Evolutionary conservation across 2,113 vertebrate species (phyloP).

Genomic region (Andinoacara biseriatus): DNA sequence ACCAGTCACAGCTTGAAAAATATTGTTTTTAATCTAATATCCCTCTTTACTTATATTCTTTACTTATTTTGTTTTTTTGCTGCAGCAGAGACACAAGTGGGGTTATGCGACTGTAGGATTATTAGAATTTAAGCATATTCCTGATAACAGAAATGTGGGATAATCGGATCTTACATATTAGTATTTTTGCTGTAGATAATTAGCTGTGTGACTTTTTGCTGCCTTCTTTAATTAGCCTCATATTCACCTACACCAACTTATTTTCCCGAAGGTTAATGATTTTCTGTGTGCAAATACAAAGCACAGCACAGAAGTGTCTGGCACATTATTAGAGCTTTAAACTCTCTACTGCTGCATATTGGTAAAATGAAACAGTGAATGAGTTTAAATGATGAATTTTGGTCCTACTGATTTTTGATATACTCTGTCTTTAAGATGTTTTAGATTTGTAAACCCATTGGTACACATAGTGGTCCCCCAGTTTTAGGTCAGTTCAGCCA

Average conservation of each 20-base stretch:
- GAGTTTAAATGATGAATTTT: background rate
- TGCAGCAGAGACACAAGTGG: slow-evolving; percentile 6
- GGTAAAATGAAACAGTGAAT: background rate
- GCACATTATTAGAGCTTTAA: background rate
- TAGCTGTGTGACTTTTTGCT: slow-evolving; percentile 49
- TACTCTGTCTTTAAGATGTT: background rate
- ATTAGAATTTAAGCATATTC: slow-evolving; percentile 28
- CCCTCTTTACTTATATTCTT: background rate
- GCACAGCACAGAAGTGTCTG: background rate
- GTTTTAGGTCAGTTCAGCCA: background rate
- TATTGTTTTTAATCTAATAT: background rate
- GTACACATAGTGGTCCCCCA: background rate
- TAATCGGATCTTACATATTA: slow-evolving; percentile 47
- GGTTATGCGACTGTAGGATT: slow-evolving; percentile 12
- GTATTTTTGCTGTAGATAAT: slow-evolving; percentile 49
- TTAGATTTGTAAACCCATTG: background rate
- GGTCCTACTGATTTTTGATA: background rate
- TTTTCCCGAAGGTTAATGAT: slow-evolving; percentile 60
- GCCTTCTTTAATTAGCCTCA: slow-evolving; percentile 60
- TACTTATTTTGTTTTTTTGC: background rate
- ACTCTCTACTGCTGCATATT: background rate
- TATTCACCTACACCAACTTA: slow-evolving; percentile 44
- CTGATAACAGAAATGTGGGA: slow-evolving; percentile 40
- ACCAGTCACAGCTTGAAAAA: slow-evolving; percentile 2
- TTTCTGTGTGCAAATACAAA: slow-evolving; percentile 15